A percentile compares a stretch with the other conserved stretches of the same genome.
Evolutionary conservation across 53 echinoderm and acorn worm species (phyloP).

Genomic region (Luidia sarsii): DNA sequence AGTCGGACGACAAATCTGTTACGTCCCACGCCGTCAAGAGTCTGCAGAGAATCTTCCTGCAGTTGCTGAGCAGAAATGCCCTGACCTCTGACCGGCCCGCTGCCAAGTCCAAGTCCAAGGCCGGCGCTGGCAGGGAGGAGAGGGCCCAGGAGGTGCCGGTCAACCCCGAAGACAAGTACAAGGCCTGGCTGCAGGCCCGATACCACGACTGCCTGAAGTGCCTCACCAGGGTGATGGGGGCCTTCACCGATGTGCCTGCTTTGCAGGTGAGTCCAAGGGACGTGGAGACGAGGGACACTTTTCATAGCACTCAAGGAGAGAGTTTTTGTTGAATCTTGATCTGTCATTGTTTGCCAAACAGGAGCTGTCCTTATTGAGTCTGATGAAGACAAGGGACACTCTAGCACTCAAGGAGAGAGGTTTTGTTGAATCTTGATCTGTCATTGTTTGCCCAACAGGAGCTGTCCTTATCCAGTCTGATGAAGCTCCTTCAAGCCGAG

Average conservation of each 20-base stretch:
- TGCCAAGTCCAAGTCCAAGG: background rate
- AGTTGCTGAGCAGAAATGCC: constrained; percentile 52
- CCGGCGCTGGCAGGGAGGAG: too few species aligned
- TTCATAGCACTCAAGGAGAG: too few species aligned
- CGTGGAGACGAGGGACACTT: too few species aligned
- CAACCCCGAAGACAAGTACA: constrained; percentile 72
- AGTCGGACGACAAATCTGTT: constrained; percentile 72
- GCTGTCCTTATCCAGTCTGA: constrained; percentile 73
- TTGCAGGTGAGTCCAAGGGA: constrained; percentile 63
- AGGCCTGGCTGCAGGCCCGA: constrained; percentile 78
- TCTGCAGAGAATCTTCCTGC: constrained; percentile 69
- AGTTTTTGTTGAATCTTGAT: background rate
- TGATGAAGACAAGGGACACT: too few species aligned
- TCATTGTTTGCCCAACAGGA: constrained; percentile 62
- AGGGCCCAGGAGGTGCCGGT: background rate
- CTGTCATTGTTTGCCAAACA: constrained; percentile 37
- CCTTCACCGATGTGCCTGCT: constrained; percentile 28
- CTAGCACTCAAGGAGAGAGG: too few species aligned
- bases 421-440: background rate
- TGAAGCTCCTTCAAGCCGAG: constrained; percentile 82
- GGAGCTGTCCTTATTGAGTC: constrained; percentile 78
- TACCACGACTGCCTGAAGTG: constrained; percentile 83
- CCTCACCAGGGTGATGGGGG: constrained; percentile 42
- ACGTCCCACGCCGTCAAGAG: constrained; percentile 68
- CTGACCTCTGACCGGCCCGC: constrained; percentile 21